These are phyloP conservation scores for Otolemur garnettii DNA, from an alignment of 2,113 vertebrate genomes.

Conservation along the genomic window DNA sequence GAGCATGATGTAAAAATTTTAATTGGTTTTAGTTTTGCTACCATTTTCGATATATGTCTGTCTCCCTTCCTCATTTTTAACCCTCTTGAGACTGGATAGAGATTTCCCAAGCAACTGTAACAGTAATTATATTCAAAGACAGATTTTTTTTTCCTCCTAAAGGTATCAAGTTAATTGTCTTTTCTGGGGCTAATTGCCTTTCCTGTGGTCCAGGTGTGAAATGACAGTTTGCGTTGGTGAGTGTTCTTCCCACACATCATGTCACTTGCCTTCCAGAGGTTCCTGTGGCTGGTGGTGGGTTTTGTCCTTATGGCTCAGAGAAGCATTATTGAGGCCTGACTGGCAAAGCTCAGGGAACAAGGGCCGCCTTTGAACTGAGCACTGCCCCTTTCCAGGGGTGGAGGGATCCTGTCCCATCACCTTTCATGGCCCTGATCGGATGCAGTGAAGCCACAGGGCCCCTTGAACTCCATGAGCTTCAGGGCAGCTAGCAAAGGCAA, in stretches of 20 bases:
- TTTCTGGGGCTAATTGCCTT: conserved; percentile 72
- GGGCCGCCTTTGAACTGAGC: background rate
- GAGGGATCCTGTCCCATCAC: background rate
- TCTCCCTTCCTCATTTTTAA: conserved; percentile 70
- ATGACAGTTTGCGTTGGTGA: conserved; percentile 4
- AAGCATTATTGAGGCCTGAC: background rate
- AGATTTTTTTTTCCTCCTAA: conserved; percentile 60
- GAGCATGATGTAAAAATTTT: conserved; percentile 43
- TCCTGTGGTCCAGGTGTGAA: conserved; percentile 39
- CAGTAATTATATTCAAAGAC: conserved; percentile 86
- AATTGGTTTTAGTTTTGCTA: conserved; percentile 77
- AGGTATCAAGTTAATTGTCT: conserved; percentile 82
- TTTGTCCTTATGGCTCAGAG: background rate
- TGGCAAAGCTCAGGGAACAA: background rate
- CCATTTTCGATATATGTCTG: conserved; percentile 22
- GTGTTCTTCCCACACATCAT: background rate
- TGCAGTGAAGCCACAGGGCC: background rate
- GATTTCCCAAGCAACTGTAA: conserved; percentile 84
- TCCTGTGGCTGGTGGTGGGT: background rate
- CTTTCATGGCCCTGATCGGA: too few relatives aligned
- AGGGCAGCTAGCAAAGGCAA: background rate
- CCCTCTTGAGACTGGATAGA: conserved; percentile 80
- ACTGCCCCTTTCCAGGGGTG: background rate
- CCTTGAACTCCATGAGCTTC: background rate
- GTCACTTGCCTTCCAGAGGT: background rate